Percentiles rank a stretch among this genome's conserved stretches.
These are phyloP conservation scores for Probaryconus sp. DNA, from an alignment of 1,140 invertebrate species.

Conservation along the genomic window DNA sequence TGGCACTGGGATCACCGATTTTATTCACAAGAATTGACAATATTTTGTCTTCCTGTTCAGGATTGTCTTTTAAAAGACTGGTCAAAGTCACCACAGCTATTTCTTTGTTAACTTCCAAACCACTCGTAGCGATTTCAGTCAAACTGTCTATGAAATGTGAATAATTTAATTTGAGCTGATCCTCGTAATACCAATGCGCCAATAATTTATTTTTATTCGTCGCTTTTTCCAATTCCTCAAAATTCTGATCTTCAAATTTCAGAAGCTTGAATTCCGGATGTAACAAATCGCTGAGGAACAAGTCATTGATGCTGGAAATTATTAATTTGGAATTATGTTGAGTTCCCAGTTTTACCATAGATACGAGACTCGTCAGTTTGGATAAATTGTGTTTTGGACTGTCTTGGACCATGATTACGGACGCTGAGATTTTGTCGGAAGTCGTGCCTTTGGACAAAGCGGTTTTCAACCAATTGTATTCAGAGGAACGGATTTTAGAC, in stretches of 20 bases:
- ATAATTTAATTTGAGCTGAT: conserved; percentile 88
- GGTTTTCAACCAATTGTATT: conserved; percentile 87
- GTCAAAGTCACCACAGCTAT: conserved; percentile 88
- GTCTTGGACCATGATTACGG: conserved; percentile 89
- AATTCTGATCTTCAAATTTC: conserved; percentile 84
- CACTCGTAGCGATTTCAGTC: conserved; percentile 82
- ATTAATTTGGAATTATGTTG: conserved; percentile 85
- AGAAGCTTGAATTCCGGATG: conserved; percentile 85
- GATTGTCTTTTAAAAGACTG: conserved; percentile 88
- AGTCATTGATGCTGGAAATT: conserved; percentile 86
- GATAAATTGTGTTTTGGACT: conserved; percentile 89
- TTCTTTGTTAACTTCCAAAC: conserved; percentile 88
- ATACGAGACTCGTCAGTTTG: conserved; percentile 85
- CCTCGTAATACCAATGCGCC: conserved; percentile 88
- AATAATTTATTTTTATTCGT: conserved; percentile 80
- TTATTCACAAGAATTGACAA: conserved; percentile 94
- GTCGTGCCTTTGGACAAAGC: conserved; percentile 89
- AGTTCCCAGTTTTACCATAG: conserved; percentile 89
- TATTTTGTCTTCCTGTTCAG: conserved; percentile 93
- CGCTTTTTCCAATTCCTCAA: conserved; percentile 78
- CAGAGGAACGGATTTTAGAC: conserved; percentile 67
- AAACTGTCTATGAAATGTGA: conserved; percentile 83
- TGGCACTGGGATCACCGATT: conserved; percentile 93
- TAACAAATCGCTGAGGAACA: conserved; percentile 88
- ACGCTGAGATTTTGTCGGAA: conserved; percentile 91